Base-by-base conservation (phyloP, 1,140 invertebrate species). In the Anastrepha ludens region DNA sequence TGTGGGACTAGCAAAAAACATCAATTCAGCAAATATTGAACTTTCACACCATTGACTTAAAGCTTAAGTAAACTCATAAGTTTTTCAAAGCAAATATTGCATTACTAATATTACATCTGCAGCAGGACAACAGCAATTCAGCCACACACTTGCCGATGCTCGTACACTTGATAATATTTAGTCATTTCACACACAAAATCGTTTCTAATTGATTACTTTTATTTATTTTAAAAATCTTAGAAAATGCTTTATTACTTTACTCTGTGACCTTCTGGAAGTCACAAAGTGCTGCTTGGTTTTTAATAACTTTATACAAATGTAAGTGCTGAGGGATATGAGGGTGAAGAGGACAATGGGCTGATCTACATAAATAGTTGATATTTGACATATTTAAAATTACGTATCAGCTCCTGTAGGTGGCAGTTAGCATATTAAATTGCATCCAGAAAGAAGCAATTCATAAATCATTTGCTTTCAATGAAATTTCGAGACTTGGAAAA, bases 41-140 rank as follows among this genome's bases (percentile, higher is more conserved):
- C n/a, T 78, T 78, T 44, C 74, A 74, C 67, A 47, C 41, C 67
- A 55, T 78, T 78, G 74, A 78, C 44, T 55, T 50, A 78, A 44
- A 44, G 3, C 74, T 78, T 78, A 78, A 55, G 47, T 78, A 78
- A 50, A 78, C 74, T 78, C 50, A 44, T 78, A 78, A 50, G 15
- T 55, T 55, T 47, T 55, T 15, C 44, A 15, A 50, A 17, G 44
- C 39, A 50, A 78, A n/a, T 6, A 55, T 6, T n/a, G 39, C 44
- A 78, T 65, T 29, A 39, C 9, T 17, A 13, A 62, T 17, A 62
- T 62, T 55, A 55, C 50, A 8, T 55, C 29, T 58, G 13, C 13
- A 13, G 55, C 55, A 17, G 60, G 60, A 62, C 60, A 62, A 15
- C 4, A 58, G 55, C 55, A 8, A 8, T 62, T 62, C 0, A 44